phyloP scores from a whole-genome alignment of 2,888 invertebrate species.

The Eucera pruinosa region DNA sequence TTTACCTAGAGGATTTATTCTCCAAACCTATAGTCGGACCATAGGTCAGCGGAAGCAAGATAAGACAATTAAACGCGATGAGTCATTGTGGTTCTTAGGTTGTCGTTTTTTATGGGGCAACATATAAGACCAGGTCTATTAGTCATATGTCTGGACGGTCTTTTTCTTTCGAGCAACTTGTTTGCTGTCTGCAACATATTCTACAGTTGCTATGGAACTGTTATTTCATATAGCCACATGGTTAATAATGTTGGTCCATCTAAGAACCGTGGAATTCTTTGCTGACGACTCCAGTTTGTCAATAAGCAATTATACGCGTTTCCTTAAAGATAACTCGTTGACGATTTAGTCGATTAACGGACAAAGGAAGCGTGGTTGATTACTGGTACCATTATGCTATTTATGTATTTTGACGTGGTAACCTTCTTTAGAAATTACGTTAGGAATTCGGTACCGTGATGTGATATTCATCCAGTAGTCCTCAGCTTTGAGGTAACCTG shows the following conservation, averaged over 20 bases:
- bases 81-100: slow-evolving; percentile 24
- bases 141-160: slow-evolving; percentile 8
- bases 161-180: slow-evolving; percentile 22
- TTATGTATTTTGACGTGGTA: background rate
- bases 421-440: background rate
- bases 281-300: background rate
- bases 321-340: background rate
- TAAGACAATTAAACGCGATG: slow-evolving; percentile 47
- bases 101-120: slow-evolving; percentile 23
- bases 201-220: background rate
- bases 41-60: slow-evolving; percentile 18
- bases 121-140: slow-evolving; percentile 21
- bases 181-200: slow-evolving; percentile 1
- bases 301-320: background rate
- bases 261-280: background rate
- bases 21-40: slow-evolving; percentile 5
- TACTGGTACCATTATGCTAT: no score
- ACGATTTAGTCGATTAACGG: background rate
- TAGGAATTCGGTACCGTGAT: background rate
- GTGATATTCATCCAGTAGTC: background rate
- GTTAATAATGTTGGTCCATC: background rate
- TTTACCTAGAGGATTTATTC: slow-evolving; percentile 1
- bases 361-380: background rate
- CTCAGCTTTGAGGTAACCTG: background rate
- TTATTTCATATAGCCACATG: background rate